Base-by-base conservation (phyloP, 2,797 vertebrate species). In the Lagodon rhomboides region DNA sequence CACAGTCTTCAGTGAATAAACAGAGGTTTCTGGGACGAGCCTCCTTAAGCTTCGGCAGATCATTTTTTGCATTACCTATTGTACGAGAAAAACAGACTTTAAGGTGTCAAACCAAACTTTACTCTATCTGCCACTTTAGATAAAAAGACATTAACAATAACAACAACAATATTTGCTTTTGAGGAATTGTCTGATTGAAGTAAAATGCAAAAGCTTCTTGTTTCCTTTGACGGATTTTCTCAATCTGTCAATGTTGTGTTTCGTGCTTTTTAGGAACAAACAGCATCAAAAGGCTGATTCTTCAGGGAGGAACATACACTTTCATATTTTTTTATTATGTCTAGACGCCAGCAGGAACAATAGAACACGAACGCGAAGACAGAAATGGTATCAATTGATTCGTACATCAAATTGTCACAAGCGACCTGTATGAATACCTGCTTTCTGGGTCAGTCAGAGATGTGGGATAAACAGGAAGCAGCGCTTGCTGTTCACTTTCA, bases 391-490 rank as follows among this genome's bases (percentile, higher is more conserved):
- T 27, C 16, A 1, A 55, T 65, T 11, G n/a, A 68, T 62, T 50
- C 50, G 71, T 73, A 64, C 43, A 16, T 12, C 22, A 18, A 47
- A 75, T 12, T 22, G n/a, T 64, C 34, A 59, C 3, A 27, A 78
- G 66, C 30, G 1, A 41, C 25, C 0, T 0, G 41, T 44, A 43
- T 58, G 59, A 38, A 62, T n/a, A 38, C 50, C 58, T 38, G 56
- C 55, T 81, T 65, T 78, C 41, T 63, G 12, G 62, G 73, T 66
- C 80, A 76, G 68, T 44, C 12, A 5, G 50, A 16, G 20, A 60
- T 68, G 43, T 70, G 51, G 56, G 44, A 83, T 66, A 38, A 81
- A 69, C 34, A 67, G 46, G 61, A 41, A 81, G 64, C 51, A 25
- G 53, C 30, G 23, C 30, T 23, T 54, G 22, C n/a, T 30, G 54